Evolutionary conservation across 2,113 vertebrate genomes (phyloP).

Genomic region (Azemiops feae): DNA sequence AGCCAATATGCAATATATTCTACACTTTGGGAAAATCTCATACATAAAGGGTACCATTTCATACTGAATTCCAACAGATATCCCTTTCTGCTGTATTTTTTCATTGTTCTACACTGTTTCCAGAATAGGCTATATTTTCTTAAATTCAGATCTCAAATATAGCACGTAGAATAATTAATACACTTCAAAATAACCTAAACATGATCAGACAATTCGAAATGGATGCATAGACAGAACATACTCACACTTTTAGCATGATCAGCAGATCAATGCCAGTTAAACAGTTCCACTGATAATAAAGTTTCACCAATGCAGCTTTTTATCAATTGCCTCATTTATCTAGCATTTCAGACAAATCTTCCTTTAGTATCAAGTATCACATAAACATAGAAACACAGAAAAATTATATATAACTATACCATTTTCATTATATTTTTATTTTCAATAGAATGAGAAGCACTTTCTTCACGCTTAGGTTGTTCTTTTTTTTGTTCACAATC

Average conservation of each 20-base stretch:
- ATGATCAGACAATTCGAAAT: not conserved
- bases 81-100: not conserved
- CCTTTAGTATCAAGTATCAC: not conserved
- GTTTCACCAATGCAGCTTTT: not conserved
- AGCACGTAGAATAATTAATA: not conserved
- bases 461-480: constrained; percentile 61
- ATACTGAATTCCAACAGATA: not conserved
- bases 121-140: not conserved
- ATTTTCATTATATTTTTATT: constrained; percentile 68
- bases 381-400: not conserved
- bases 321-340: not conserved
- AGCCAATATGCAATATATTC: not conserved
- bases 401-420: constrained; percentile 54
- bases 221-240: not conserved
- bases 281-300: not conserved
- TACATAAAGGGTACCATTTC: not conserved
- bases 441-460: constrained; percentile 37
- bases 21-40: not conserved
- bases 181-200: not conserved
- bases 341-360: not conserved
- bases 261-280: no score
- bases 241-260: not conserved
- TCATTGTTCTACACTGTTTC: not conserved
- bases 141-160: not conserved
- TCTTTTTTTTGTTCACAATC: constrained; percentile 69